Conservation (phyloP, 2,888 invertebrate species). For the Gastracanthus pulcherrimus region DNA sequence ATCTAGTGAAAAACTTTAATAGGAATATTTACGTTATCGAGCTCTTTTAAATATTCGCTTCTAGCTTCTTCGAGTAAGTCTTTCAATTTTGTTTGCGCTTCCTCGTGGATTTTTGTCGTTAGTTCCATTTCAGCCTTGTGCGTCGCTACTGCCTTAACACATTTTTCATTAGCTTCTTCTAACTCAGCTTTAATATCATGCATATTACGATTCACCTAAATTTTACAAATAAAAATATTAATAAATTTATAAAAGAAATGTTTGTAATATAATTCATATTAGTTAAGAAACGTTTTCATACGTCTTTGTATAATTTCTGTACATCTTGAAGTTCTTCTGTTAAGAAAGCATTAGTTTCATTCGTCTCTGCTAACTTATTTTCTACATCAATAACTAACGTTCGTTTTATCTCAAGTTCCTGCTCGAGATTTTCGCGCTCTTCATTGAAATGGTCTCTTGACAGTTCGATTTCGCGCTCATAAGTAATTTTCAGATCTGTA, state of each 20-base stretch:
- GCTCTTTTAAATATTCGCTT: constrained; percentile 63
- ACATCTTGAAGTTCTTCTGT: constrained; percentile 64
- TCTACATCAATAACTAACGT: constrained; percentile 57
- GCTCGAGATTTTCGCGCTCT: constrained; percentile 62
- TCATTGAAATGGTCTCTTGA: constrained; percentile 62
- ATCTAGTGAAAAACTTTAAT: constrained; percentile 15
- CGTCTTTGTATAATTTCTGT: constrained; percentile 66
- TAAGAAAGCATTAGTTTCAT: constrained; percentile 61
- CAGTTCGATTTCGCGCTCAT: constrained; percentile 58
- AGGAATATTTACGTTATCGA: constrained; percentile 65
- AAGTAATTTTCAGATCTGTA: constrained; percentile 47
- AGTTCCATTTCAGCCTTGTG: constrained; percentile 63
- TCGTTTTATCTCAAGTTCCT: constrained; percentile 59
- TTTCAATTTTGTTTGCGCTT: constrained; percentile 63
- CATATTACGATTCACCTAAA: constrained; percentile 63
- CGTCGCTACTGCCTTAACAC: constrained; percentile 55
- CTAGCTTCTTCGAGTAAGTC: constrained; percentile 63
- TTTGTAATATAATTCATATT: background rate
- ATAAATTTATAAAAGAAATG: constrained; percentile 23
- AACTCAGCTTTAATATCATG: constrained; percentile 62
- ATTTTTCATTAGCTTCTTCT: constrained; percentile 60
- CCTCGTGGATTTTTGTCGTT: constrained; percentile 57
- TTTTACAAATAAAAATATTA: constrained; percentile 27
- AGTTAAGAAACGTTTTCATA: constrained; percentile 49
- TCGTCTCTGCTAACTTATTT: constrained; percentile 58